Conservation (phyloP, 1,140 invertebrate species). For the Spodoptera litura region DNA sequence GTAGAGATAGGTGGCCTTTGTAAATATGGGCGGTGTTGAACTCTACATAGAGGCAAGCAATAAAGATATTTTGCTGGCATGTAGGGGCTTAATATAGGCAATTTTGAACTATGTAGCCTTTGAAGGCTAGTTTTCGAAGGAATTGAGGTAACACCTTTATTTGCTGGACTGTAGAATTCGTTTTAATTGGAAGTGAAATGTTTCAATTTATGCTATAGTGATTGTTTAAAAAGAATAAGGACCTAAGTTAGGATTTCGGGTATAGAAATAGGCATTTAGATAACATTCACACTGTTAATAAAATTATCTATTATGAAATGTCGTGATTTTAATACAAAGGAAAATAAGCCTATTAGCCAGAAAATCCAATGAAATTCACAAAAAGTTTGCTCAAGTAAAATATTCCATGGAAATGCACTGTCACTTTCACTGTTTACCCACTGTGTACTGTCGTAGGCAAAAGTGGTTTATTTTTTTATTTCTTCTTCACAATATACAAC, state of each 20-base stretch:
- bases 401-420: constrained; percentile 26
- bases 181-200: no score
- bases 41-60: neutral
- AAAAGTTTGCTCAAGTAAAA: constrained; percentile 23
- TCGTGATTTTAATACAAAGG: neutral
- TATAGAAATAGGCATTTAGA: no score
- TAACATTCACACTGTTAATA: no score
- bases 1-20: constrained; percentile 12
- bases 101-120: no score
- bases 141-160: no score
- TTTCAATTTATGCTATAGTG: no score
- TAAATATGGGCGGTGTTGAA: neutral
- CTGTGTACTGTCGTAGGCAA: constrained; percentile 20
- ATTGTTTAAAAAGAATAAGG: no score
- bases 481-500: no score
- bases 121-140: no score
- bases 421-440: constrained; percentile 48
- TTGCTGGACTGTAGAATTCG: no score
- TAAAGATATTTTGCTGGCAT: neutral
- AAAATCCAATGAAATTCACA: constrained; percentile 9
- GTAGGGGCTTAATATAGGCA: neutral
- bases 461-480: constrained; percentile 3
- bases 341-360: neutral
- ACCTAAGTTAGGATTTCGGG: no score
- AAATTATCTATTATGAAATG: neutral